A percentile compares a stretch with the other conserved stretches of the same genome.
These are phyloP conservation scores for Balearica regulorum DNA, from an alignment of 2,797 vertebrate species.

Conservation along the genomic window DNA sequence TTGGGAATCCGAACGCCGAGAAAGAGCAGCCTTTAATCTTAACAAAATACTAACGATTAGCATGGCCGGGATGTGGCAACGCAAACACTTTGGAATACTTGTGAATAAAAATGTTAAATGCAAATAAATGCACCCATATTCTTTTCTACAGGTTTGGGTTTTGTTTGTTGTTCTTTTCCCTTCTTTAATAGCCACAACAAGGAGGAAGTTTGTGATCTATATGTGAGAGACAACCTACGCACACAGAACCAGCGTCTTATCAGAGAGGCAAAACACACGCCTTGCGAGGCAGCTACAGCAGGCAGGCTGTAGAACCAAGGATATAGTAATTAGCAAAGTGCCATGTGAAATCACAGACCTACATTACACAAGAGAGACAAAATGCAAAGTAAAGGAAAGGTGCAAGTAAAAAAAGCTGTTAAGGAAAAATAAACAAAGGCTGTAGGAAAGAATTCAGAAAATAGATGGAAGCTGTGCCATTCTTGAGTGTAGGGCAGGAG, in stretches of 20 bases:
- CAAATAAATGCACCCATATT: background rate
- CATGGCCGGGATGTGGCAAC: background rate
- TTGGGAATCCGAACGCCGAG: background rate
- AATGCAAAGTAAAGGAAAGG: constrained; percentile 10
- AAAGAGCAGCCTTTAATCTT: background rate
- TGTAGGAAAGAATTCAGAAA: background rate
- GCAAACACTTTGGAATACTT: background rate
- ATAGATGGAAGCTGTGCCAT: background rate
- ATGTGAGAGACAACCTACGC: background rate
- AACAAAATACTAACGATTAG: background rate
- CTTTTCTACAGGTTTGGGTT: background rate
- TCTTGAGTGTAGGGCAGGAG: background rate
- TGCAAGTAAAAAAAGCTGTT: background rate
- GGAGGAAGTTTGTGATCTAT: background rate
- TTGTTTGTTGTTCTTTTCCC: no score
- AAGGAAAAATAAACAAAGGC: background rate
- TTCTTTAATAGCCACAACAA: background rate
- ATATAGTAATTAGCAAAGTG: constrained; percentile 34
- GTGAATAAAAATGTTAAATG: background rate
- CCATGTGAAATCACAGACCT: constrained; percentile 32
- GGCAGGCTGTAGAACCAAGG: background rate
- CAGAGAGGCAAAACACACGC: background rate
- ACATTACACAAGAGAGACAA: background rate
- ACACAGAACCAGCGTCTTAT: background rate
- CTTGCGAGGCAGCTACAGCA: background rate